Percentiles rank a stretch among this genome's conserved stretches.
Conservation (phyloP, 2,888 invertebrate species). For the Microplitis deprimator region DNA sequence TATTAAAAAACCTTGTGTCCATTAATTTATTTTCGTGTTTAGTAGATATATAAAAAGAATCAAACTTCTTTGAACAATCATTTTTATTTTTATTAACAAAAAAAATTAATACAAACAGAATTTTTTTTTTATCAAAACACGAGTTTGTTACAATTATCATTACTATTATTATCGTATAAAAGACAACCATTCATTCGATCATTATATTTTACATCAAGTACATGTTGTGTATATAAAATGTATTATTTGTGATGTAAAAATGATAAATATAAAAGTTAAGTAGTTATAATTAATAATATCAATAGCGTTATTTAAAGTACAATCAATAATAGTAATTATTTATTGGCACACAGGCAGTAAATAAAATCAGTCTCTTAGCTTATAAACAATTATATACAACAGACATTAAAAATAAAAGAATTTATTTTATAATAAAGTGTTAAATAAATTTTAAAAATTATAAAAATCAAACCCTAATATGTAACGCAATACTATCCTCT, state of each 20-base stretch:
- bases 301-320: background rate
- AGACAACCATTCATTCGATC: background rate
- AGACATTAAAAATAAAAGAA: conserved; percentile 2
- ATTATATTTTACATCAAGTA: background rate
- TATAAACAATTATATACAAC: conserved; percentile 14
- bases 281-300: background rate
- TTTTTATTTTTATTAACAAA: background rate
- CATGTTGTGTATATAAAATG: background rate
- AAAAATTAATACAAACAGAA: background rate
- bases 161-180: background rate
- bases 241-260: background rate
- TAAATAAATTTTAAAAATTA: too few species aligned
- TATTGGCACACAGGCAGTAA: background rate
- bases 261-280: background rate
- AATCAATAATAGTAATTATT: background rate
- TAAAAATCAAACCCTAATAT: conserved; percentile 62
- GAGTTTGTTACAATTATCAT: too few species aligned
- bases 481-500: conserved; percentile 63
- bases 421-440: background rate
- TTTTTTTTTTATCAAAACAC: background rate
- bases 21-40: too few species aligned
- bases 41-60: too few species aligned
- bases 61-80: background rate
- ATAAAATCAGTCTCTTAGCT: background rate
- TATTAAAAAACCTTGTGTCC: background rate